A percentile compares a stretch with the other conserved stretches of the same genome.
Conservation (phyloP, 2,797 vertebrate species). For the Anguilla obscura region DNA sequence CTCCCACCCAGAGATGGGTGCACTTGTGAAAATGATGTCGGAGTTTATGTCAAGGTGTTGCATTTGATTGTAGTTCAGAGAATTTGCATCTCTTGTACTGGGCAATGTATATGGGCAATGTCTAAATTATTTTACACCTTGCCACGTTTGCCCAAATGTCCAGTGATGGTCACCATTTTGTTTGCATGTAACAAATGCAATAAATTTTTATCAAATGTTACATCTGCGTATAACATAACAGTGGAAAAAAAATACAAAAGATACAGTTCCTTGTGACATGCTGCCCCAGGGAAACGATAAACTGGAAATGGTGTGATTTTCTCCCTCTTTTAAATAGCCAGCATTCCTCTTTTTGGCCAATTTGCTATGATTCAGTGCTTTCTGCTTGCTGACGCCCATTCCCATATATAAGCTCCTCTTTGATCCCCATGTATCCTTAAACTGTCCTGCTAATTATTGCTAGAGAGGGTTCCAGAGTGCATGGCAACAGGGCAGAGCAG, state of each 20-base stretch:
- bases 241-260: not conserved
- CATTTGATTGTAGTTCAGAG: not conserved
- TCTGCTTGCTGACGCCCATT: slow-evolving; percentile 38
- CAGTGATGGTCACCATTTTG: not conserved
- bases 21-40: not conserved
- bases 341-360: not conserved
- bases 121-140: not conserved
- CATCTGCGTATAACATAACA: not conserved
- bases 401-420: slow-evolving; percentile 47
- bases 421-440: slow-evolving; percentile 45
- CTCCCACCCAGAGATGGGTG: not conserved
- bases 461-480: slow-evolving; percentile 43
- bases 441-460: slow-evolving; percentile 56
- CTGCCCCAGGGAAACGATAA: not conserved
- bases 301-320: not conserved
- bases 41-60: not conserved
- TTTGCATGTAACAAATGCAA: not conserved
- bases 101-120: not conserved
- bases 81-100: not conserved
- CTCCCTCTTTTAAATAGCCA: not conserved
- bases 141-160: not conserved
- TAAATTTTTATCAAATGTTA: not conserved
- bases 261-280: not conserved
- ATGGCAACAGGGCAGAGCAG: slow-evolving; percentile 41
- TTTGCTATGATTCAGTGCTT: not conserved